A percentile compares a stretch with the other conserved stretches of the same genome.
These are phyloP conservation scores for Eumeta japonica DNA, from an alignment of 1,140 invertebrate genomes.

Conservation along the genomic window DNA sequence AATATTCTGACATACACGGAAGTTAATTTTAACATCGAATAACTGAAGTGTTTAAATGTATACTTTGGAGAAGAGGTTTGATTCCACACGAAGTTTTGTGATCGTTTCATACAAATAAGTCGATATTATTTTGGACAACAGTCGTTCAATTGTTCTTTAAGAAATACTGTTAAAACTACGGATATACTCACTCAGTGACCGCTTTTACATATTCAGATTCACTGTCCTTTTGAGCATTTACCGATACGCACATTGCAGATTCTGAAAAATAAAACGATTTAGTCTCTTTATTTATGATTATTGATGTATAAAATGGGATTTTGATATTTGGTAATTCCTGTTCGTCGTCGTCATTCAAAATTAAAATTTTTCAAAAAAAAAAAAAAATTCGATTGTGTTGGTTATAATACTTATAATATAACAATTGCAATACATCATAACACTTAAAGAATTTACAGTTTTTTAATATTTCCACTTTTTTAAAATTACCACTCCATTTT, in stretches of 20 bases:
- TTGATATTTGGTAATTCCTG: too few relatives aligned
- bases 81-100: neutral
- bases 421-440: too few relatives aligned
- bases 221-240: conserved; percentile 70
- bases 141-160: neutral
- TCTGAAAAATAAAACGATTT: conserved; percentile 61
- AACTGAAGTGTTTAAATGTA: neutral
- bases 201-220: conserved; percentile 74
- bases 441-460: too few relatives aligned
- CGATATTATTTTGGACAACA: too few relatives aligned
- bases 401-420: too few relatives aligned
- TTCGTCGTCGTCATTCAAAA: too few relatives aligned
- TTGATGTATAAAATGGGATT: too few relatives aligned
- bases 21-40: neutral
- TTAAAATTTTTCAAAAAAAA: too few relatives aligned
- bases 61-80: neutral
- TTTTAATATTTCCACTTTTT: too few relatives aligned
- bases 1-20: neutral
- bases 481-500: too few relatives aligned
- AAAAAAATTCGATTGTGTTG: too few relatives aligned
- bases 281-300: too few relatives aligned
- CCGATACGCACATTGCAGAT: conserved; percentile 80
- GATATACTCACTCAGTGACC: conserved; percentile 62
- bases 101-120: neutral
- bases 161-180: neutral